Conservation (phyloP, 1,140 invertebrate genomes). For the Drosophila asahinai region DNA sequence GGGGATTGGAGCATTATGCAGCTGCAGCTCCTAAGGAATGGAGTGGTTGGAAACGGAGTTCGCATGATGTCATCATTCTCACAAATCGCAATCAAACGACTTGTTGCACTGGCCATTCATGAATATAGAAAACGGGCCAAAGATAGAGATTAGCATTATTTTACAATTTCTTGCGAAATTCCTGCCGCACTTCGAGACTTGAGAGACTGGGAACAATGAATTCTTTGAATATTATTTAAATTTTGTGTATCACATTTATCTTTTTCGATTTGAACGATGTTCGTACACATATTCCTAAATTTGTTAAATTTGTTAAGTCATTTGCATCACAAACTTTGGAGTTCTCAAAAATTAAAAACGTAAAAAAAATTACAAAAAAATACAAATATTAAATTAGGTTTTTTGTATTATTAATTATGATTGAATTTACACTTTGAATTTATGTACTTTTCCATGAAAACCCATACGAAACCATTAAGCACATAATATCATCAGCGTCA, state of each 20-base stretch:
- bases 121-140: background rate
- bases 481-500: background rate
- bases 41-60: background rate
- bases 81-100: background rate
- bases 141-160: no score
- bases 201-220: no score
- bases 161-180: no score
- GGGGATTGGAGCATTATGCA: background rate
- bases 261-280: background rate
- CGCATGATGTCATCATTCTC: background rate
- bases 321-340: background rate
- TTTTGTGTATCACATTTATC: background rate
- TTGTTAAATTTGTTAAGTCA: background rate
- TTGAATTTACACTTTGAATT: no score
- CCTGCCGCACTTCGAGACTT: no score
- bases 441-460: no score
- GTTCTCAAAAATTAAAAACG: background rate
- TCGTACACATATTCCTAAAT: background rate
- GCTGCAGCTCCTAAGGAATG: background rate
- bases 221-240: background rate
- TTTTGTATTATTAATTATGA: no score
- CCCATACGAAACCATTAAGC: background rate
- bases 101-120: background rate
- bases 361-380: no score
- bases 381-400: background rate